Conservation (phyloP, 92 coral and sea anemone species). For the Epizoanthus ramosus region DNA sequence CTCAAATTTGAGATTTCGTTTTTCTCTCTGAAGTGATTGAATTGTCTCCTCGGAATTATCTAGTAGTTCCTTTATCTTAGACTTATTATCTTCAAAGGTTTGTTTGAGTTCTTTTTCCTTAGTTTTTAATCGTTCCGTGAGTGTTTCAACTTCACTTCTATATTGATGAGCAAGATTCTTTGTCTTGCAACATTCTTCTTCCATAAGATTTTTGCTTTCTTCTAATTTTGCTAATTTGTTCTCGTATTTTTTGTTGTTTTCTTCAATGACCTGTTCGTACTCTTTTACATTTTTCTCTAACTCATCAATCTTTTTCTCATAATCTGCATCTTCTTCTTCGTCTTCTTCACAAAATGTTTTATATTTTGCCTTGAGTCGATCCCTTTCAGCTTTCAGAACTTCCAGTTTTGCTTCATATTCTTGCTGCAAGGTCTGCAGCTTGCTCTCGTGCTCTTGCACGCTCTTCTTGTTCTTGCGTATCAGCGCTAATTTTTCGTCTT, state of each 20-base stretch:
- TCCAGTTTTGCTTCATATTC: conserved; percentile 15
- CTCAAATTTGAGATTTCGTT: not conserved
- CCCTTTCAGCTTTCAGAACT: not conserved
- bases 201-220: not conserved
- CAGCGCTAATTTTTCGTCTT: not conserved
- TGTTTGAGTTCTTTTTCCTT: not conserved
- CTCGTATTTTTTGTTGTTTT: not conserved
- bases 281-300: not conserved
- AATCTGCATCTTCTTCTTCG: conserved; percentile 17
- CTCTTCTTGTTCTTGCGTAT: conserved; percentile 4
- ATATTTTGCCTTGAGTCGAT: not conserved
- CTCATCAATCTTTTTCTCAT: conserved; percentile 8
- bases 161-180: not conserved
- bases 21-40: not conserved
- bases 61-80: not conserved
- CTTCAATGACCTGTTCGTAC: not conserved
- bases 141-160: not conserved
- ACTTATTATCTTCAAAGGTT: conserved; percentile 5
- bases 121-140: not conserved
- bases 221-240: not conserved
- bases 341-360: conserved; percentile 10
- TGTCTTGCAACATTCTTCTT: not conserved
- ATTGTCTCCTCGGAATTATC: not conserved
- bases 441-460: not conserved
- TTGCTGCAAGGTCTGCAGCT: not conserved